Evolutionary conservation across 1,140 invertebrate species (phyloP).

Genomic region (Zophobas atratus): DNA sequence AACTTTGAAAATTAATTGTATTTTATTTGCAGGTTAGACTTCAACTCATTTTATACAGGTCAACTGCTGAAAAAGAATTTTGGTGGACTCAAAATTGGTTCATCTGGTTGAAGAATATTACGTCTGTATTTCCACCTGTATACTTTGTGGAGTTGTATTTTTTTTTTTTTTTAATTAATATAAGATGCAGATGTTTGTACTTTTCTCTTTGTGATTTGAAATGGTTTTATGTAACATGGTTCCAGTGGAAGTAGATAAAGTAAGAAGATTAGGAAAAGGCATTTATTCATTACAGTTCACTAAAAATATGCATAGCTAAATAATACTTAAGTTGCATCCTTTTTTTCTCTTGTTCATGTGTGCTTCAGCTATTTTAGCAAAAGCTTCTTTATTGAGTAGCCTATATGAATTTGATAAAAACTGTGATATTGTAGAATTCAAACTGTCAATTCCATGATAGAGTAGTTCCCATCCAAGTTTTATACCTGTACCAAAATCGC

Average conservation of each 20-base stretch:
- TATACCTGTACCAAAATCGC: slow-evolving; percentile 93
- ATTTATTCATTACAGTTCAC: background rate
- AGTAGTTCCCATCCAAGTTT: slow-evolving; percentile 92
- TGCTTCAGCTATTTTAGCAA: slow-evolving; percentile 81
- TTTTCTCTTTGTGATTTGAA: too few relatives aligned
- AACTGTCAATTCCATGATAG: slow-evolving; percentile 77
- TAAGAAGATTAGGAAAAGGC: background rate
- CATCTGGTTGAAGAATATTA: slow-evolving; percentile 43
- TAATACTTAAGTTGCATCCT: slow-evolving; percentile 64
- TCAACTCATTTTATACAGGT: slow-evolving; percentile 54
- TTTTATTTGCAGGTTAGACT: slow-evolving; percentile 49
- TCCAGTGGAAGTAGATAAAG: too few relatives aligned
- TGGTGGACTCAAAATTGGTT: slow-evolving; percentile 36
- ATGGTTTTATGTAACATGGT: too few relatives aligned
- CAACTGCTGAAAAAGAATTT: slow-evolving; percentile 45
- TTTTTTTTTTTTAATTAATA: too few relatives aligned
- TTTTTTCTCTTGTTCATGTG: slow-evolving; percentile 77
- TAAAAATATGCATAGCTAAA: slow-evolving; percentile 48
- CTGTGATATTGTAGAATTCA: slow-evolving; percentile 78
- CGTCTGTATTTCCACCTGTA: too few relatives aligned
- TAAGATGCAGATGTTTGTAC: too few relatives aligned
- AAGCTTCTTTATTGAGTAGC: slow-evolving; percentile 80
- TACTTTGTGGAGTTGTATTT: too few relatives aligned
- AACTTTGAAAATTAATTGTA: slow-evolving; percentile 2
- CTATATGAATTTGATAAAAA: slow-evolving; percentile 85